Evolutionary conservation across 2,113 vertebrate genomes (phyloP).

Genomic region (Agelaius tricolor): DNA sequence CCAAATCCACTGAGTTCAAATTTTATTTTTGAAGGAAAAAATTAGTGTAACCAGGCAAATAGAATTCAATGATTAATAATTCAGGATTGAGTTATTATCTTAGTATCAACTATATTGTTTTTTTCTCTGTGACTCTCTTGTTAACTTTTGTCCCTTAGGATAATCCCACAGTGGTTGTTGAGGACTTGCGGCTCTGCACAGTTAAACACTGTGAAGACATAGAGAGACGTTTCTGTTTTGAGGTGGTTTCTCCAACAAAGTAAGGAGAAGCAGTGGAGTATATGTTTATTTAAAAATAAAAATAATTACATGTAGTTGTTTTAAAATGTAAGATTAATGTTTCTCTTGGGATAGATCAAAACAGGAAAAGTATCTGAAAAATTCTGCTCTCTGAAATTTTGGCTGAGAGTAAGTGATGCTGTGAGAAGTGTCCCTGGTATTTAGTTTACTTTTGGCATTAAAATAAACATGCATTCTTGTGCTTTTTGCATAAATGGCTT

Average conservation of each 20-base stretch:
- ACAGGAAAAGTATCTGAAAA: conserved; percentile 12
- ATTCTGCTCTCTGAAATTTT: not conserved
- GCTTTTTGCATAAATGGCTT: not conserved
- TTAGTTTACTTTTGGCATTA: not conserved
- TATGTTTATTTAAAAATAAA: not conserved
- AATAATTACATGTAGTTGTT: not conserved
- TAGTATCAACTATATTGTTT: not conserved
- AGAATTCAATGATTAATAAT: not conserved
- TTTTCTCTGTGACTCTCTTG: not conserved
- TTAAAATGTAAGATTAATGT: not conserved
- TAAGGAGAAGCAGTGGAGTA: conserved; percentile 69
- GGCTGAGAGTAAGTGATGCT: not conserved
- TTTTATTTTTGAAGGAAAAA: not conserved
- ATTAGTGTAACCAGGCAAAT: not conserved
- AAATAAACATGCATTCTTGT: not conserved
- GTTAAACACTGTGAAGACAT: conserved; percentile 97
- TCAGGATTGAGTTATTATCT: not conserved
- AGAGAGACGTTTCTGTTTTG: conserved; percentile 96
- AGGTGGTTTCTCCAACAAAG: conserved; percentile 98
- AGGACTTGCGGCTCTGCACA: conserved; percentile 92
- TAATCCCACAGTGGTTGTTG: conserved; percentile 95
- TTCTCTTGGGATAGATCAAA: conserved; percentile 1
- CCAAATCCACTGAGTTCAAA: not conserved
- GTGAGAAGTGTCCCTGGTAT: not conserved
- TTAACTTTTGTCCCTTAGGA: conserved; percentile 75